Percentiles rank a stretch among this genome's conserved stretches.
Conservation (phyloP, 2,113 vertebrate genomes). For the Erinaceus europaeus region DNA sequence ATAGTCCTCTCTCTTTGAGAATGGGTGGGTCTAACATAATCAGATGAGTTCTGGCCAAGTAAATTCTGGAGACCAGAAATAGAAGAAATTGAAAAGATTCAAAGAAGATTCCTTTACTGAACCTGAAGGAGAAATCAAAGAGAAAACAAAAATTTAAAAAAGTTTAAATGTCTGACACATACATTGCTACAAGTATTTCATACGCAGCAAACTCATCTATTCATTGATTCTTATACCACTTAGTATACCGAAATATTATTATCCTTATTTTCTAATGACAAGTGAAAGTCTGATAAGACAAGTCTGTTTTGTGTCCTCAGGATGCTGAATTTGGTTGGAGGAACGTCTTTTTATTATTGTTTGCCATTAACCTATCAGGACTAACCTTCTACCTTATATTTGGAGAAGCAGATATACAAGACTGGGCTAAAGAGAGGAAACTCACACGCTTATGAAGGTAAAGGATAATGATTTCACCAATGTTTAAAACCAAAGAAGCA, state of each 20-base stretch:
- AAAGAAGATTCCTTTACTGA: no score
- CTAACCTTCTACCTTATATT: constrained; percentile 77
- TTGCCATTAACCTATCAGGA: constrained; percentile 76
- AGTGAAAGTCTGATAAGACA: neutral
- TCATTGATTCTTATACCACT: neutral
- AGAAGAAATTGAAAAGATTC: no score
- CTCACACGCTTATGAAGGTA: constrained; percentile 59
- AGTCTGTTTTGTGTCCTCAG: constrained; percentile 64
- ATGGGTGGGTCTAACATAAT: no score
- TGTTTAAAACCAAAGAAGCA: neutral
- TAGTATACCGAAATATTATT: neutral
- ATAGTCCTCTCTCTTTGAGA: no score
- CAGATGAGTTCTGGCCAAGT: no score
- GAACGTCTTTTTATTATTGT: constrained; percentile 81
- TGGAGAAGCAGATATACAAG: constrained; percentile 80
- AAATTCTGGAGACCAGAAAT: no score
- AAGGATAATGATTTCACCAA: neutral
- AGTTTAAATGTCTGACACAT: neutral
- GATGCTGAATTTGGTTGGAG: constrained; percentile 81
- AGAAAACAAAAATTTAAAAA: neutral
- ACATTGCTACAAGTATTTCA: neutral
- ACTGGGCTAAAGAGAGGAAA: constrained; percentile 79
- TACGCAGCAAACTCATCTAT: neutral
- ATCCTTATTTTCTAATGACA: neutral
- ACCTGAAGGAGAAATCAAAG: no score